A percentile compares a stretch with the other conserved stretches of the same genome.
phyloP scores from a whole-genome alignment of 2,888 invertebrate species.

The Seladonia tumulorum region DNA sequence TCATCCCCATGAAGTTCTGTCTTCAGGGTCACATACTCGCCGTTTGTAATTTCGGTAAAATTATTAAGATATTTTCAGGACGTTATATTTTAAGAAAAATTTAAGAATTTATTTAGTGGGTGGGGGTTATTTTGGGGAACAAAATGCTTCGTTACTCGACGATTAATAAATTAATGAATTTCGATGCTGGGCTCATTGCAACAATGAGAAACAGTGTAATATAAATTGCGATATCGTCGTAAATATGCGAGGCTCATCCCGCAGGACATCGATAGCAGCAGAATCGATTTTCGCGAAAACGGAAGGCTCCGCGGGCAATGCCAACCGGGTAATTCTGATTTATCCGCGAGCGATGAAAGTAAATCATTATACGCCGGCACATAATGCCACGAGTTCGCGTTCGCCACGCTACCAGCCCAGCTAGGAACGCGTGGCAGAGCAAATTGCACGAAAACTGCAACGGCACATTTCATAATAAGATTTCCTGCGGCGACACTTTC shows the following conservation, averaged over 20 bases:
- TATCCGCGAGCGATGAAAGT: slow-evolving; percentile 29
- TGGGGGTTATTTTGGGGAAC: too few relatives aligned
- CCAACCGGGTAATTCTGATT: slow-evolving; percentile 22
- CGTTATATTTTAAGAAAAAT: too few relatives aligned
- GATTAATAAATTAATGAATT: background rate
- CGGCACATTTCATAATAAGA: slow-evolving; percentile 24
- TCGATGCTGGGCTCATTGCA: background rate
- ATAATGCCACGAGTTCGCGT: slow-evolving; percentile 8
- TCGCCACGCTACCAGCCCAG: background rate
- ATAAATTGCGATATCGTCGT: background rate
- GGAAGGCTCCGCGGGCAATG: background rate
- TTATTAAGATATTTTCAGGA: too few relatives aligned
- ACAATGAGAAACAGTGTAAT: background rate
- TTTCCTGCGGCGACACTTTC: slow-evolving; percentile 14
- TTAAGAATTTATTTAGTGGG: too few relatives aligned
- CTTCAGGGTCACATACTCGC: too few relatives aligned
- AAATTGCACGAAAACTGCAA: slow-evolving; percentile 23
- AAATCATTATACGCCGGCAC: slow-evolving; percentile 27
- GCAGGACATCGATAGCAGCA: background rate
- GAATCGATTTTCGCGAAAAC: slow-evolving; percentile 10
- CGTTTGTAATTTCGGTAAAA: too few relatives aligned
- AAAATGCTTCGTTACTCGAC: too few relatives aligned
- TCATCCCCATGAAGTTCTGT: too few relatives aligned
- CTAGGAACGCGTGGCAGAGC: background rate
- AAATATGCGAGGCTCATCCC: background rate